Conservation (phyloP, 1,140 invertebrate genomes). For the Scaptomyza hsui region DNA sequence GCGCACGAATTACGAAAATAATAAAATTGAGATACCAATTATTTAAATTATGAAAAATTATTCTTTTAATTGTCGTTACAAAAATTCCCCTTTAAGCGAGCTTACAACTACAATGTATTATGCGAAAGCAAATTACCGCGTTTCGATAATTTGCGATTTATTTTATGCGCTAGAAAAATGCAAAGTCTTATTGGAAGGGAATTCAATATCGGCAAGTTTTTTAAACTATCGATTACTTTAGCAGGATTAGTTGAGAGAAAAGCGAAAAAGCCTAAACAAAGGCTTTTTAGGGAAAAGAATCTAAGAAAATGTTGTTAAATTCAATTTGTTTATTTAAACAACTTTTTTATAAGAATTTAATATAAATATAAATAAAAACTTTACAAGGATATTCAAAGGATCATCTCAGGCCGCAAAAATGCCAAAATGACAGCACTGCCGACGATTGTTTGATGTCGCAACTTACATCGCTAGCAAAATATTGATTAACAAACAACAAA, state of each 20-base stretch:
- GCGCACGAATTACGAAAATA: conserved; percentile 16
- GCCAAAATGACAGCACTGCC: neutral
- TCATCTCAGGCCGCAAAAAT: neutral
- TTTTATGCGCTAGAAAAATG: neutral
- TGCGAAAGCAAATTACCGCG: too few species aligned
- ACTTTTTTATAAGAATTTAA: too few species aligned
- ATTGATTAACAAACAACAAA: conserved; percentile 30
- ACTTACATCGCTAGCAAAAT: conserved; percentile 1
- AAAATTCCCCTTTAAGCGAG: too few species aligned
- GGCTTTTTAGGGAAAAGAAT: neutral
- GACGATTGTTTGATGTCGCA: neutral
- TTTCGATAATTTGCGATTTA: neutral
- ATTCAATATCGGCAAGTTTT: neutral
- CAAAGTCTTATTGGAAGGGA: too few species aligned
- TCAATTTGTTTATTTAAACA: too few species aligned
- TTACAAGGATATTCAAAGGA: neutral
- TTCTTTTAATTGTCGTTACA: neutral
- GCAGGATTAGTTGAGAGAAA: neutral
- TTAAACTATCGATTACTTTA: neutral
- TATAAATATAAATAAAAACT: too few species aligned
- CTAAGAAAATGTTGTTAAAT: neutral
- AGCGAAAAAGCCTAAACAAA: neutral
- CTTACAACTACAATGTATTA: too few species aligned
- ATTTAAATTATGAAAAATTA: conserved; percentile 3
- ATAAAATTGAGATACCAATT: conserved; percentile 25